These are phyloP conservation scores for Mionectes macconnelli DNA, from an alignment of 2,113 vertebrate species.

Conservation along the genomic window DNA sequence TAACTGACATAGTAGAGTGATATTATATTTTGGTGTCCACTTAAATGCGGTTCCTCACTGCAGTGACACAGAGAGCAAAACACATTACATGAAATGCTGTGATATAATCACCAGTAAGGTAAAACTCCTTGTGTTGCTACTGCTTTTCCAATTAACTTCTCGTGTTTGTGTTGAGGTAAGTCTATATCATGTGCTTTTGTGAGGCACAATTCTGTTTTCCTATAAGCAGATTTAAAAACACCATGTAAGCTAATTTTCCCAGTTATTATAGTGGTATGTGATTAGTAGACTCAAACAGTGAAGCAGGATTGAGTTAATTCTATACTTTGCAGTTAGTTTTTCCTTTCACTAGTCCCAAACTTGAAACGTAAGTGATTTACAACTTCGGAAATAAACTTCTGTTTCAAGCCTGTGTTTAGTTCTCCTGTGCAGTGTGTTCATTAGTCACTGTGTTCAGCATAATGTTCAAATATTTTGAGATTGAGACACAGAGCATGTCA, in stretches of 20 bases:
- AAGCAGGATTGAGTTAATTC: not conserved
- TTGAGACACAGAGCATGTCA: not conserved
- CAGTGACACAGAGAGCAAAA: not conserved
- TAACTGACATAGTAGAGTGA: not conserved
- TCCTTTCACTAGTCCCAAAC: not conserved
- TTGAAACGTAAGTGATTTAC: not conserved
- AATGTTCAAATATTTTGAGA: not conserved
- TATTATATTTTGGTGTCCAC: not conserved
- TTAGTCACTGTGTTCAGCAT: not conserved
- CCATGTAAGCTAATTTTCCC: not conserved
- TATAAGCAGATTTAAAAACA: not conserved
- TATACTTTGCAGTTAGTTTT: not conserved
- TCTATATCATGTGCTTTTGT: not conserved
- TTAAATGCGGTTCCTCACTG: not conserved
- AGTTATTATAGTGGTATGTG: not conserved
- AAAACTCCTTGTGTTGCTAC: not conserved
- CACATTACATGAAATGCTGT: not conserved
- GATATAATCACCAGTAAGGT: not conserved
- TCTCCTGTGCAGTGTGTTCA: not conserved
- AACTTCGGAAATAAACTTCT: not conserved
- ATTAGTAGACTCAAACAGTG: not conserved
- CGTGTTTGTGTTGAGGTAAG: not conserved
- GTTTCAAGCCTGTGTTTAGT: not conserved
- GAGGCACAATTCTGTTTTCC: not conserved
- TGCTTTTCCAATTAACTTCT: not conserved